These are phyloP conservation scores for Gallinago undulata DNA, from an alignment of 2,113 vertebrate species.

Conservation along the genomic window DNA sequence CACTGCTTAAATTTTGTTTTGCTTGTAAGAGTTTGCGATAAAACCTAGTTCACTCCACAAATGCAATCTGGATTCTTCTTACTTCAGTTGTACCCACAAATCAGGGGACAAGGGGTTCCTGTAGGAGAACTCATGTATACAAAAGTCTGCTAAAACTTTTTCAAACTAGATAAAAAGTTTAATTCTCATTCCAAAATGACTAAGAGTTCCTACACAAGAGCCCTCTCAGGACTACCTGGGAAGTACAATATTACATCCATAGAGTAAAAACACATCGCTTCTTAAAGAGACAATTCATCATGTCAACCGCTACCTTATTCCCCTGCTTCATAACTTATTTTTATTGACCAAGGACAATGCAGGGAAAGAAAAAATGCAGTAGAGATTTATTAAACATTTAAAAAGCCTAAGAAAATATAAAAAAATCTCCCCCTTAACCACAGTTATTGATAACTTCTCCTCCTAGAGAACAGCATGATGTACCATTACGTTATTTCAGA, in stretches of 20 bases:
- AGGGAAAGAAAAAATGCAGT: not conserved
- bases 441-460: constrained; percentile 38
- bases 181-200: not conserved
- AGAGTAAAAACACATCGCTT: not conserved
- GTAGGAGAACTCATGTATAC: not conserved
- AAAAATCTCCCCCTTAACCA: constrained; percentile 13
- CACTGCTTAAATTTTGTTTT: not conserved
- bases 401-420: not conserved
- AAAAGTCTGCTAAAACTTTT: not conserved
- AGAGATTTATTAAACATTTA: constrained; percentile 5
- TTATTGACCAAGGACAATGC: constrained; percentile 53
- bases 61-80: not conserved
- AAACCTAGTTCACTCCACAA: not conserved
- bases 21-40: not conserved
- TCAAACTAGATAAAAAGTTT: not conserved
- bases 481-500: not conserved
- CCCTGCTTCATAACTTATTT: constrained; percentile 35
- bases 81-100: not conserved
- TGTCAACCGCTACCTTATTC: not conserved
- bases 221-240: not conserved
- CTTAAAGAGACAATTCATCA: constrained; percentile 35
- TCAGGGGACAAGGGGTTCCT: not conserved
- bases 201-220: not conserved
- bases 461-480: not conserved
- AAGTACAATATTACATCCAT: not conserved